Base-by-base conservation (phyloP, 1,140 invertebrate genomes). In the Drosophila insularis region DNA sequence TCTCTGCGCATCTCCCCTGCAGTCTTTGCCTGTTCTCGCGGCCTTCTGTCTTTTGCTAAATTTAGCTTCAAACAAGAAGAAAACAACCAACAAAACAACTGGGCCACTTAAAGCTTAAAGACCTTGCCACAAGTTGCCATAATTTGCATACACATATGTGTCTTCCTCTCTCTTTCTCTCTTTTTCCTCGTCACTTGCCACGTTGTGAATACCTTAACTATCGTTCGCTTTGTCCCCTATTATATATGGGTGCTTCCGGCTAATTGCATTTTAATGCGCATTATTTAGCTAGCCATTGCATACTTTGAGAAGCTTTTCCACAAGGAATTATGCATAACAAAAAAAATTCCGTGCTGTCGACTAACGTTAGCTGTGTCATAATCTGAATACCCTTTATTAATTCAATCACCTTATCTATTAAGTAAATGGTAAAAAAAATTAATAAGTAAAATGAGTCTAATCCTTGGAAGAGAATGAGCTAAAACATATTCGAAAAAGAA, bases 261-360 rank as follows among this genome's bases (percentile, higher is more conserved):
- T 85, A 86, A 85, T 85, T 85, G 65, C 80, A 79, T 82, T 82
- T 75, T 79, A 84, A 81, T 81, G 78, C 73, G 78, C 78, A 80
- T 80, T 80, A 76, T 81, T 76, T 59, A 66, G 63, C 61, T 65
- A 59, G 19, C 75, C 54, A 58, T 66, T 67, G 68, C 60, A 71
- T 64, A 65, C 40, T 68, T 71, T 46, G 67, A 79, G 80, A 64
- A 75, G 75, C 64, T 68, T 78, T 27, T 60, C 69, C 54, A n/a
- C 58, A 54, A 40, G 39, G 37, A 65, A 56, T 53, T 60, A 71
- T 82, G 65, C 75, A 81, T 75, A 65, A 17, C 55, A 32, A 50
- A 50, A 50, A 50, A 50, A 13, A 46, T 14, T 14, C 43, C 14
- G 2, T 4, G 10, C 7, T 8, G 43, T 19, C 13, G 5, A 21